A percentile compares a stretch with the other conserved stretches of the same genome.
Conservation (phyloP, 37 sponge, comb jelly and placozoan species). For the Beroe ovata region DNA sequence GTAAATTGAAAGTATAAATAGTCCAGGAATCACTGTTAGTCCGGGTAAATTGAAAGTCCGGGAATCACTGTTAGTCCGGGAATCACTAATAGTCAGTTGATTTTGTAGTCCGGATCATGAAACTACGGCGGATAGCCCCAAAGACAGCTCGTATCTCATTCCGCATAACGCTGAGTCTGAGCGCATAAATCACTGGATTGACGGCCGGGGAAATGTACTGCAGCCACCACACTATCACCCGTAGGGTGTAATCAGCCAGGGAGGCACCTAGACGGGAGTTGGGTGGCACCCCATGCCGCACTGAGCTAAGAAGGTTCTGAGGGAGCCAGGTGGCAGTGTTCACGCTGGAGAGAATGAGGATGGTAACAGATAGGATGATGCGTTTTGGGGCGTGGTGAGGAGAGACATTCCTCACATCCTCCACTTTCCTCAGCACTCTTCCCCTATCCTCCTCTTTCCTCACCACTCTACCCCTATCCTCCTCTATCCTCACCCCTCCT, state of each 20-base stretch:
- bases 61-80: no score
- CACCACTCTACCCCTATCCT: background rate
- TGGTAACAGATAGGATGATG: background rate
- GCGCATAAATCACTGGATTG: background rate
- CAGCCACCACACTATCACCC: constrained; percentile 13
- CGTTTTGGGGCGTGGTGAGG: background rate
- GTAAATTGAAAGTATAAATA: no score
- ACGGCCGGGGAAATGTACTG: constrained; percentile 32
- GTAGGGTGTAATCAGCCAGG: background rate
- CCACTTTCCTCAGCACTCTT: background rate
- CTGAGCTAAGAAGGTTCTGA: background rate
- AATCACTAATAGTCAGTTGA: no score
- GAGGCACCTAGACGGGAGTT: background rate
- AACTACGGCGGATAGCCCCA: no score
- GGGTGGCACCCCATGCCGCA: background rate
- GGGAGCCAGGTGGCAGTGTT: constrained; percentile 37
- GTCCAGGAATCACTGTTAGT: no score
- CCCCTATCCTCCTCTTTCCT: background rate
- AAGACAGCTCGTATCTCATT: background rate
- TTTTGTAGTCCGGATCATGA: no score
- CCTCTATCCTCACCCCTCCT: background rate
- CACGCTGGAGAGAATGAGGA: background rate
- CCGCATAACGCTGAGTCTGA: background rate
- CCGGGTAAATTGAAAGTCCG: no score
- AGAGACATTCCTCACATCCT: no score